Evolutionary conservation across 2,113 vertebrate species (phyloP).

Genomic region (Perca schrenkii): DNA sequence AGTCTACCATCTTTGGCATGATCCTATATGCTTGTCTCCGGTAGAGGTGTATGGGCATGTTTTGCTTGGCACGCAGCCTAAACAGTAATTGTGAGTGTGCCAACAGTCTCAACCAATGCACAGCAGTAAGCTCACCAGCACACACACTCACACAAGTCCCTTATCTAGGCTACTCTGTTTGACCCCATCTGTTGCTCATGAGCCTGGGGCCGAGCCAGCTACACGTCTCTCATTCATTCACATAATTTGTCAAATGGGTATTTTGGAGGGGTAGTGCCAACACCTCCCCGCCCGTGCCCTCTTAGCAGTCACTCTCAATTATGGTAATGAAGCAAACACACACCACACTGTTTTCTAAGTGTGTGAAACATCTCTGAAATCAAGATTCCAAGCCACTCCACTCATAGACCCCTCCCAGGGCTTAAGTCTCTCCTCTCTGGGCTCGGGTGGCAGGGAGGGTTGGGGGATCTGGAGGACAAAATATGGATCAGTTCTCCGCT

Average conservation of each 20-base stretch:
- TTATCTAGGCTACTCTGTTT: constrained; percentile 58
- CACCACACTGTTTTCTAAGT: constrained; percentile 43
- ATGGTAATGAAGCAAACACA: constrained; percentile 75
- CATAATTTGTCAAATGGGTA: constrained; percentile 57
- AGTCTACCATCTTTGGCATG: constrained; percentile 51
- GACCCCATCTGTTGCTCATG: constrained; percentile 50
- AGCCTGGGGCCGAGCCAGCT: constrained; percentile 45
- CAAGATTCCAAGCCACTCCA: constrained; percentile 18
- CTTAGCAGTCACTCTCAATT: constrained; percentile 69
- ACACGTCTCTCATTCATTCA: constrained; percentile 61
- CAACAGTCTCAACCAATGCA: constrained; percentile 31
- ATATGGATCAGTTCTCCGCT: constrained; percentile 43
- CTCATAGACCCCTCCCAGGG: neutral
- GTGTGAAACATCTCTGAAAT: constrained; percentile 60
- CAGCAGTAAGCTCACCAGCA: constrained; percentile 5
- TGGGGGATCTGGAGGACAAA: neutral
- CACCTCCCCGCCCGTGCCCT: constrained; percentile 36
- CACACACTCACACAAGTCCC: constrained; percentile 28
- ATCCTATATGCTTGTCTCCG: neutral
- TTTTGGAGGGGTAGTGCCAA: constrained; percentile 29
- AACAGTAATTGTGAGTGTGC: constrained; percentile 46
- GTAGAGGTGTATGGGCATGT: constrained; percentile 29
- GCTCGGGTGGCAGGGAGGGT: neutral
- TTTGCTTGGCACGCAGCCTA: constrained; percentile 57
- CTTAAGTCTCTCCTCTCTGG: constrained; percentile 20